A percentile compares a stretch with the other conserved stretches of the same genome.
Conservation (phyloP, 2,113 vertebrate species). For the Pheucticus melanocephalus region DNA sequence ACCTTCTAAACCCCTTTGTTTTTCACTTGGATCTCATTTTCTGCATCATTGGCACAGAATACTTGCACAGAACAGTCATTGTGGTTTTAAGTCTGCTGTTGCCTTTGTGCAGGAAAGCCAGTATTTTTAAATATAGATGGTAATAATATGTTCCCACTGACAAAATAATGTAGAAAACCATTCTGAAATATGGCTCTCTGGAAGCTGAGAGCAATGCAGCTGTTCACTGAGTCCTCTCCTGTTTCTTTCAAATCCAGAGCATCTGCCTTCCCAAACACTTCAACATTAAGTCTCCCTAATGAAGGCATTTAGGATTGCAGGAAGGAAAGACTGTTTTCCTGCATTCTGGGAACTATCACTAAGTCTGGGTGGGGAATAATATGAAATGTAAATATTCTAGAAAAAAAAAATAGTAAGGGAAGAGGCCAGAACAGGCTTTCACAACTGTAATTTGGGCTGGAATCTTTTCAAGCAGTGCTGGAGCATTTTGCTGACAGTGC, state of each 20-base stretch:
- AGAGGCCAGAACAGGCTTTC: not conserved
- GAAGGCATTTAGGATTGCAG: constrained; percentile 37
- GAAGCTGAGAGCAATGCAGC: constrained; percentile 53
- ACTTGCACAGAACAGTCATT: not conserved
- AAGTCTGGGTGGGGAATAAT: not conserved
- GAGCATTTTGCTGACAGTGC: constrained; percentile 24
- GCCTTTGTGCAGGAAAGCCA: not conserved
- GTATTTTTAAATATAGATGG: constrained; percentile 47
- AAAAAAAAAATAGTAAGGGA: not conserved
- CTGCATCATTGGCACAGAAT: not conserved
- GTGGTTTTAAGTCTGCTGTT: constrained; percentile 22
- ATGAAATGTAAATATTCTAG: not conserved
- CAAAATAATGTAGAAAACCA: constrained; percentile 1
- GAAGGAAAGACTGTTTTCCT: not conserved
- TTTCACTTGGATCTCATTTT: not conserved
- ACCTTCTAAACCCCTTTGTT: not conserved
- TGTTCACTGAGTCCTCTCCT: constrained; percentile 5
- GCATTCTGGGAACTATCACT: not conserved
- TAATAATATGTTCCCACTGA: constrained; percentile 42
- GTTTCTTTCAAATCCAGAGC: not conserved
- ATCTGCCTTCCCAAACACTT: not conserved
- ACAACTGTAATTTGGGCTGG: constrained; percentile 50
- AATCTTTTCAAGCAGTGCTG: constrained; percentile 34
- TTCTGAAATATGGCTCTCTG: not conserved
- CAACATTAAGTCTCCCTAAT: not conserved